A percentile compares a stretch with the other conserved stretches of the same genome.
phyloP scores from a whole-genome alignment of 2,797 vertebrate species.

The Tenualosa thibaudeaui region DNA sequence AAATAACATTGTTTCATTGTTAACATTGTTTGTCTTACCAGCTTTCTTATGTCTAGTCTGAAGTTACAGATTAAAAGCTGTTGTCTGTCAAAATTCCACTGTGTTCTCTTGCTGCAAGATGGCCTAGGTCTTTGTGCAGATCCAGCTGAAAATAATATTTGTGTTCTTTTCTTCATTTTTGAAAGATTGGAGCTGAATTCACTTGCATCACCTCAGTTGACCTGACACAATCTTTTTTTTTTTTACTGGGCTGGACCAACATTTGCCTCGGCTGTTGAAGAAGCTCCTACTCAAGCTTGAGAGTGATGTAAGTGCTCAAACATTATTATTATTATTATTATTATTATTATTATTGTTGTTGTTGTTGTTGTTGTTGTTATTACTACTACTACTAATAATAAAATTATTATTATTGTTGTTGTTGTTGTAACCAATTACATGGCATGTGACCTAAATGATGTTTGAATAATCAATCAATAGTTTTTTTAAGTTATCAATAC shows the following conservation, averaged over 20 bases:
- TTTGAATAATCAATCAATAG: too few relatives aligned
- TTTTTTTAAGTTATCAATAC: too few relatives aligned
- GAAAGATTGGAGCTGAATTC: neutral
- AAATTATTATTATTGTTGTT: too few relatives aligned
- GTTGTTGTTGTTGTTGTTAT: too few relatives aligned
- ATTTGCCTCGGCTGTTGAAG: neutral
- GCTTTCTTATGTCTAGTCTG: slow-evolving; percentile 1
- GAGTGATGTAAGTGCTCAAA: neutral
- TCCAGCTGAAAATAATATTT: neutral
- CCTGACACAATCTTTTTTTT: neutral
- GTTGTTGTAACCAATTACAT: neutral
- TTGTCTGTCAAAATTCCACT: neutral
- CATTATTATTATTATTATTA: neutral
- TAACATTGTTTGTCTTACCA: slow-evolving; percentile 15
- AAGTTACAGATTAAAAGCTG: neutral
- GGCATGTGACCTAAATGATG: slow-evolving; percentile 29
- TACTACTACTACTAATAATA: too few relatives aligned
- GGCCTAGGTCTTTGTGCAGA: neutral
- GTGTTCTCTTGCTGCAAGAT: neutral
- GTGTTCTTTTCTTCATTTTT: neutral
- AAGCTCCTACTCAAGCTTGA: neutral
- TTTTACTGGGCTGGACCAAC: slow-evolving; percentile 9
- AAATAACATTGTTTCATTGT: slow-evolving; percentile 24
- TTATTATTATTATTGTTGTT: neutral
- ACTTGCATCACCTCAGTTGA: neutral